Base-by-base conservation (phyloP, 2,888 invertebrate species). In the Drosophila emarginata region DNA sequence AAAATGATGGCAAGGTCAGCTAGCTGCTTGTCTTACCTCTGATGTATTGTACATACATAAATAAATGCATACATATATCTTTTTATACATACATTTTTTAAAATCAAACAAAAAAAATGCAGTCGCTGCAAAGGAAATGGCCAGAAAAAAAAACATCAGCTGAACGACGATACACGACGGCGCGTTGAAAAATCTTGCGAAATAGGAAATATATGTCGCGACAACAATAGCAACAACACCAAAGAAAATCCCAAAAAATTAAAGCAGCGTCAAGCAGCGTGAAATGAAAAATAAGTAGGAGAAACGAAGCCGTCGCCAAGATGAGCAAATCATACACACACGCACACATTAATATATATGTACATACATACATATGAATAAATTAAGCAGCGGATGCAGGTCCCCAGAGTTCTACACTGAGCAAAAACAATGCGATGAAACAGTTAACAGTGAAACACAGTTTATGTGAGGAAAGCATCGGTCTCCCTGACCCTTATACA, bases 261-360 rank as follows among this genome's bases (percentile, higher is more conserved):
- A 76, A 65, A 65, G 66, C 79, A 68, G 56, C 79, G 65, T 64
- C 72, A 66, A 66, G 79, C 79, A 61, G 77, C 77, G 73, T 73
- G 66, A 77, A 76, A 77, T 69, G 65, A 62, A 66, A 64, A 53
- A 54, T 26, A 51, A 21, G 28, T 15, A 53, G 18, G 23, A 14
- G 74, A 61, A 60, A 66, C 73, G 71, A 71, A 71, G 37, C 37
- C 57, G 23, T 56, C 37, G 63, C 71, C 54, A 71, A 64, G 57
- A 53, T 52, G 40, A 64, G 64, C 71, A 57, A 56, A 69, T 26
- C 15, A 39, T 52, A 28, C 64, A 26, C 11, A 32, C 32, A 9
- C 32, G 9, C 4, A 32, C 32, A 64, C 52, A 39, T 14, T 14
- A 57, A 21, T 9, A 45, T 9, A 21, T 1, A 9, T 2, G 9